phyloP scores from a whole-genome alignment of 1,140 invertebrate genomes.

The Teleogryllus occipitalis region DNA sequence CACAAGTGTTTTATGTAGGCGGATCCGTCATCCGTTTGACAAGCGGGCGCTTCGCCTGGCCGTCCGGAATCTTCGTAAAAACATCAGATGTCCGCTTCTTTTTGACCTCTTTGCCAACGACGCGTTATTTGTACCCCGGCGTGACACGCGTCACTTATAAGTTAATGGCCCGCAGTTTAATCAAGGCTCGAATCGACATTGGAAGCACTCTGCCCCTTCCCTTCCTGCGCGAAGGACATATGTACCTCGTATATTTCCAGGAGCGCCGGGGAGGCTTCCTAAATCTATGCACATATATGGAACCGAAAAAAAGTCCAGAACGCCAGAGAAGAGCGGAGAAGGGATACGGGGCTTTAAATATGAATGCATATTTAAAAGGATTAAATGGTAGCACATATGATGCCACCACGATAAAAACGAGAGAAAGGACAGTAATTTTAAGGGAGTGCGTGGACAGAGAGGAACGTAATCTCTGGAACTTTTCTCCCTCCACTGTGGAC shows the following conservation, averaged over 20 bases:
- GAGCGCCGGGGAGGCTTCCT: background rate
- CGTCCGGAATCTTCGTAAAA: background rate
- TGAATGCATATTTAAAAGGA: conserved; percentile 1
- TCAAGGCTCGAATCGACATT: background rate
- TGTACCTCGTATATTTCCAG: background rate
- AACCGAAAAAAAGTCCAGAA: background rate
- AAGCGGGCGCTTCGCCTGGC: background rate
- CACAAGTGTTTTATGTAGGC: too few species aligned
- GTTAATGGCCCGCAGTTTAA: background rate
- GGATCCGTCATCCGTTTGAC: background rate
- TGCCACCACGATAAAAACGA: background rate
- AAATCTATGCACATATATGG: background rate
- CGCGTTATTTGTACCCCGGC: background rate
- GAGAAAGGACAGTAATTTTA: background rate
- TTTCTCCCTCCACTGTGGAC: too few species aligned
- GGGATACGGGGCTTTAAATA: background rate
- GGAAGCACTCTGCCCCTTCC: background rate
- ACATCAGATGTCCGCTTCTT: background rate
- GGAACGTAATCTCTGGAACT: background rate
- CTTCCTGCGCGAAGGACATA: background rate
- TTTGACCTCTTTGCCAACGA: background rate
- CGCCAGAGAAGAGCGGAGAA: background rate
- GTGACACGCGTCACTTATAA: background rate
- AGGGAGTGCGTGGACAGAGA: background rate
- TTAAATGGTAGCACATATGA: background rate